Conservation (phyloP, 2,797 vertebrate genomes). For the Alauda arvensis region DNA sequence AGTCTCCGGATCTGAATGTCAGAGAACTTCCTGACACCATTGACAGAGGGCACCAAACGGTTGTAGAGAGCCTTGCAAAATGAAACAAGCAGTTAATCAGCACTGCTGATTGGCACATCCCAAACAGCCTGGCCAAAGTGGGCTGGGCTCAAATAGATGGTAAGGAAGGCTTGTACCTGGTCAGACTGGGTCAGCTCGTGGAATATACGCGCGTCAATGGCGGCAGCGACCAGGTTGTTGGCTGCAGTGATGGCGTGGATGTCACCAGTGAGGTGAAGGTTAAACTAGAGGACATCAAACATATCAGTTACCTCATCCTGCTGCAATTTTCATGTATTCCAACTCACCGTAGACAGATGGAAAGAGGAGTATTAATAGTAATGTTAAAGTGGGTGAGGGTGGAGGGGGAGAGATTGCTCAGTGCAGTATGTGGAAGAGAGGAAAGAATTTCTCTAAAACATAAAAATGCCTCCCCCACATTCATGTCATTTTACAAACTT, state of each 20-base stretch:
- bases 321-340: constrained; percentile 44
- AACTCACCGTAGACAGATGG: constrained; percentile 44
- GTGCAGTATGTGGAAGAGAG: constrained; percentile 23
- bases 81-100: neutral
- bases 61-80: constrained; percentile 87
- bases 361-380: constrained; percentile 54
- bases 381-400: constrained; percentile 37
- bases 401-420: constrained; percentile 51
- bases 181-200: constrained; percentile 92
- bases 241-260: constrained; percentile 97
- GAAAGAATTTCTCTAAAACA: constrained; percentile 41
- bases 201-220: constrained; percentile 92
- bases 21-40: constrained; percentile 85
- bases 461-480: constrained; percentile 48
- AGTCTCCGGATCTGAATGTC: constrained; percentile 90
- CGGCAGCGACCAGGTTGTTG: constrained; percentile 94
- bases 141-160: neutral
- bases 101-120: neutral
- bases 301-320: constrained; percentile 26
- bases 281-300: constrained; percentile 82
- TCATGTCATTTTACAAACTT: constrained; percentile 48
- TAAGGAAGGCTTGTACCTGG: constrained; percentile 74
- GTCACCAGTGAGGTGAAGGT: constrained; percentile 97
- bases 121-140: neutral
- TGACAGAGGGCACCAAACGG: constrained; percentile 87